Evolutionary conservation across 2,797 vertebrate species (phyloP), one percentile per base, ranked within the genome.

Genomic region (Acanthurus leucopareius): DNA sequence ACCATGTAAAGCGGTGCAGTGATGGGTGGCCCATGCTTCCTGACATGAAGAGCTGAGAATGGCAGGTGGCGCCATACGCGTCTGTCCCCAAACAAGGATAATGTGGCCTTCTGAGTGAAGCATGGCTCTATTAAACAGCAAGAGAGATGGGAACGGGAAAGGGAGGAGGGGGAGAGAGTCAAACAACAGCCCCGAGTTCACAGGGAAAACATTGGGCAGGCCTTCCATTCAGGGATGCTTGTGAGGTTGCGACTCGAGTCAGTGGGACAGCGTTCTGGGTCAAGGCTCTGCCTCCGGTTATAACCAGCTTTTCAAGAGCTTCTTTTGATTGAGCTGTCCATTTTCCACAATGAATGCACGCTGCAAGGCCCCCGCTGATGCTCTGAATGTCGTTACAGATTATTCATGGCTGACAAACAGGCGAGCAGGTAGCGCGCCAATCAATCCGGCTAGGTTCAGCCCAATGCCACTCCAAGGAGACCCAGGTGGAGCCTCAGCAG

Each of bases 321-420:
- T 84, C 87, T 92, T 94, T 94, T 95, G 94, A 95, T 94, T 94
- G 92, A 95, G 91, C 88, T 91, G 89, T 93, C 93, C 91, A 91
- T 93, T 95, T 92, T 86, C 84, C 82, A 92, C 85, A 87, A 89
- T 92, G 88, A 90, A 92, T 91, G 88, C 81, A 69, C 42, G 25
- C 84, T 78, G 92, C 94, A 94, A 94, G 94, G 94, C 87, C 92
- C 85, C 85, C 6, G 83, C 88, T 80, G 77, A 88, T 75, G 89
- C 89, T 72, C 77, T 42, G 82, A 83, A 85, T 89, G 91, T 92
- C 91, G 78, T 92, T 94, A 91, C 86, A 88, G 92, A 95, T 94
- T 93, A 94, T 94, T 95, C 91, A 95, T 93, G 93, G 92, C 89
- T 91, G 91, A 91, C 90, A 93, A 93, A 92, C 90, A 90, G 83